Base-by-base conservation (phyloP, 2,888 invertebrate genomes). In the Oxycera nigricornis region DNA sequence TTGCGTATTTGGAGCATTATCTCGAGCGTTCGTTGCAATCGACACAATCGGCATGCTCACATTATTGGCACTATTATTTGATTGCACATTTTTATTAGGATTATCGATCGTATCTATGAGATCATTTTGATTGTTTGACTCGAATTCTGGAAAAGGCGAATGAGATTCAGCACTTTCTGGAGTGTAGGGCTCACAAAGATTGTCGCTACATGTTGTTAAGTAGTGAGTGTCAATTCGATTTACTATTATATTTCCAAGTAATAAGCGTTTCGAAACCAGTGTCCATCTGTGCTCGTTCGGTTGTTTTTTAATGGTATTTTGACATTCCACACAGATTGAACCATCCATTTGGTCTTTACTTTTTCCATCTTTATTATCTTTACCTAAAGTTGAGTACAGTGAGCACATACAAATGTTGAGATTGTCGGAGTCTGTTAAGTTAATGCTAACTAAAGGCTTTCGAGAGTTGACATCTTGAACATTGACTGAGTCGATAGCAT, bases 111-210 rank as follows among this genome's bases (percentile, higher is more conserved):
- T 75, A 57, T 74, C 76, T 84, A 84, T 70, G 74, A 84, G 83
- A 68, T 82, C 80, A 74, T 79, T 79, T 14, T 24, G 68, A 57
- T 31, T 72, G 39, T 57, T 31, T 39, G 39, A 72, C 61, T 72
- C 83, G 0, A 83, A 61, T 65, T 86, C 89, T 0, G 88, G 87
- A 76, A 88, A 87, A 0, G 93, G 93, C 57, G 92, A 91, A 79
- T 90, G 92, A 24, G 93, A 92, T 80, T 93, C 93, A 77, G 90
- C 88, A 82, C 92, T 93, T 80, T 94, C 94, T n/a, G 94, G 94
- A 0, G 94, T 94, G 80, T 94, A 94, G 0, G 94, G 93, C 79
- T 92, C 92, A 80, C 90, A 85, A 80, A 86, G 86, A 2, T 78
- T 83, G 1, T 81, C 77, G 11, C 67, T 26, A 52, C 75, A 75